Evolutionary conservation across 37 sponge, comb jelly and placozoan genomes (phyloP), one percentile per base, ranked within the genome.

Genomic region (Agelas oroides): DNA sequence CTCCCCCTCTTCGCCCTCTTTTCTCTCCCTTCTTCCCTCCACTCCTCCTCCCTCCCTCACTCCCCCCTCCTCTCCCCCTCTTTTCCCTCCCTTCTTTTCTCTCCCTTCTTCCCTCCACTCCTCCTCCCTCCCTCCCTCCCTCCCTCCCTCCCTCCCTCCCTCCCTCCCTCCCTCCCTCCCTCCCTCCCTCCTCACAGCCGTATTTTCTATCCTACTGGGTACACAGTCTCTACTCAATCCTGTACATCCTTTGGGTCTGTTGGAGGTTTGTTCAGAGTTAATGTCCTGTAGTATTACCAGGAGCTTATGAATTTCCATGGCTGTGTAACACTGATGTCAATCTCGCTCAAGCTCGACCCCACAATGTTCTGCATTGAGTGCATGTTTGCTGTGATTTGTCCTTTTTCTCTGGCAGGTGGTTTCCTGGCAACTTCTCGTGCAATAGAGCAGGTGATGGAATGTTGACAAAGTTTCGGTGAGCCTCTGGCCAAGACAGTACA

Each of bases 251-350:
- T 21, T 92, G 92, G 92, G 72, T 71, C 19, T 17, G 55, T 2
- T 92, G 92, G 92, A 70, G 69, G 84, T 87, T 62, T 28, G 66
- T 60, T n/a, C n/a, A n/a, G n/a, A n/a, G n/a, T n/a, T n/a, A n/a
- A n/a, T n/a, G n/a, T n/a, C n/a, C n/a, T n/a, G n/a, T n/a, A n/a
- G n/a, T n/a, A n/a, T n/a, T n/a, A n/a, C n/a, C n/a, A n/a, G n/a
- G n/a, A n/a, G n/a, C n/a, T n/a, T n/a, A n/a, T n/a, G n/a, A n/a
- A n/a, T n/a, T n/a, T n/a, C n/a, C n/a, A n/a, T n/a, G n/a, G n/a
- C n/a, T n/a, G n/a, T n/a, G n/a, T n/a, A n/a, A n/a, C n/a, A n/a
- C n/a, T n/a, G n/a, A n/a, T n/a, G n/a, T n/a, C n/a, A 37, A 41
- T 71, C 21, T 71, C 14, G 35, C 1, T 12, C 1, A 20, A 71